A percentile compares a stretch with the other conserved stretches of the same genome.
Evolutionary conservation across 1,140 invertebrate genomes (phyloP).

Genomic region (Magallana angulata): DNA sequence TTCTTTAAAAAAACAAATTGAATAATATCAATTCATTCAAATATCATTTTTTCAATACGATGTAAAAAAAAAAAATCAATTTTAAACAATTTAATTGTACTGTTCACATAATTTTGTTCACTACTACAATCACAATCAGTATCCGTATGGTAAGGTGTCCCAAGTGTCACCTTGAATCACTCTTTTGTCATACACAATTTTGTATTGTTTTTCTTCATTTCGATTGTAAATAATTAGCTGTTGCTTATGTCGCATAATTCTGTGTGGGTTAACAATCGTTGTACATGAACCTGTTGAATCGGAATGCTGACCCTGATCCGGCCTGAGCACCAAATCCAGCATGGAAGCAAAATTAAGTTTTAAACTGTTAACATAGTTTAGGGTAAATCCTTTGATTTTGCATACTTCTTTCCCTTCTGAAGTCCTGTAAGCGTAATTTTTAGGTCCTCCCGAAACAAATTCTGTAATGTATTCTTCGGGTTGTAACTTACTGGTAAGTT

Average conservation of each 20-base stretch:
- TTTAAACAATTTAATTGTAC: neutral
- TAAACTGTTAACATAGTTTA: slow-evolving; percentile 51
- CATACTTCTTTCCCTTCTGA: slow-evolving; percentile 33
- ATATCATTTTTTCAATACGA: neutral
- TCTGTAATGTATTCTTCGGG: slow-evolving; percentile 50
- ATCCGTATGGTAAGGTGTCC: slow-evolving; percentile 56
- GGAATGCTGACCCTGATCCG: neutral
- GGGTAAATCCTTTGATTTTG: slow-evolving; percentile 60
- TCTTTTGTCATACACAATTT: slow-evolving; percentile 54
- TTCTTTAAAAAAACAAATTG: neutral
- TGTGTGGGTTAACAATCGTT: slow-evolving; percentile 45
- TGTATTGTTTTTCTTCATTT: slow-evolving; percentile 49
- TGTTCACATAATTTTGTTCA: too few species aligned
- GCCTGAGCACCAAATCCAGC: slow-evolving; percentile 22
- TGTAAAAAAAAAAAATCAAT: neutral
- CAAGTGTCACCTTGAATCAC: slow-evolving; percentile 35
- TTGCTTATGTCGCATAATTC: slow-evolving; percentile 48
- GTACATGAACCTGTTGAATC: slow-evolving; percentile 3
- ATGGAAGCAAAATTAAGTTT: slow-evolving; percentile 53
- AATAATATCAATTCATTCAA: neutral
- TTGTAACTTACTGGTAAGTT: slow-evolving; percentile 56
- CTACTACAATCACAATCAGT: slow-evolving; percentile 3
- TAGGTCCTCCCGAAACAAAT: slow-evolving; percentile 61
- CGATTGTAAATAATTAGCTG: slow-evolving; percentile 48
- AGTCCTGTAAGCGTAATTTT: slow-evolving; percentile 60